phyloP scores from a whole-genome alignment of 2,888 invertebrate genomes.

The Cheilosia vulpina region DNA sequence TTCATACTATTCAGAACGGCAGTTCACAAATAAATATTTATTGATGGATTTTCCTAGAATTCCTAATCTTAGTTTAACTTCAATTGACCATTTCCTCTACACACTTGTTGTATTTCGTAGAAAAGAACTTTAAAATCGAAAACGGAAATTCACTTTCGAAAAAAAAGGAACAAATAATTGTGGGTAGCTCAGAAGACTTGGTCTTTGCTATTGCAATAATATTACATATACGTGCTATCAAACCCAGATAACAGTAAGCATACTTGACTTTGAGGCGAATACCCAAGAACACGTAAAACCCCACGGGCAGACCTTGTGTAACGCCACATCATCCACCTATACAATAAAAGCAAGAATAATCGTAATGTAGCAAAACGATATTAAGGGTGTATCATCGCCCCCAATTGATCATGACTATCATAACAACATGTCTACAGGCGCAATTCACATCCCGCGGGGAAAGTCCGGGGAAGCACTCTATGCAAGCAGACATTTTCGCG shows the following conservation, averaged over 20 bases:
- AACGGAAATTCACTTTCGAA: slow-evolving; percentile 47
- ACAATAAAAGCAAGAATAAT: slow-evolving; percentile 11
- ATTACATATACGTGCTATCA: slow-evolving; percentile 23
- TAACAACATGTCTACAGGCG: slow-evolving; percentile 29
- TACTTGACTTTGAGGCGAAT: slow-evolving; percentile 62
- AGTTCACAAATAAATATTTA: too few relatives aligned
- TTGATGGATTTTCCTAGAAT: slow-evolving; percentile 10
- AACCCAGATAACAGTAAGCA: slow-evolving; percentile 46
- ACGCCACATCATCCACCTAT: slow-evolving; percentile 28
- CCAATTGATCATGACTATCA: slow-evolving; percentile 70
- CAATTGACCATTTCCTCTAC: slow-evolving; percentile 11
- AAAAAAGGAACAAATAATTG: not conserved
- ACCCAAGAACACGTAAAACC: slow-evolving; percentile 60
- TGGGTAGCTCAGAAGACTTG: not conserved
- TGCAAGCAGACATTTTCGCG: slow-evolving; percentile 70
- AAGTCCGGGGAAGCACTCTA: slow-evolving; percentile 40
- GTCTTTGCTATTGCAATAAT: slow-evolving; percentile 27
- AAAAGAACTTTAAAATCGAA: slow-evolving; percentile 13
- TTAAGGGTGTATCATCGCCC: slow-evolving; percentile 72
- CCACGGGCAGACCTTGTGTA: slow-evolving; percentile 70
- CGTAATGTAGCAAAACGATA: slow-evolving; percentile 33
- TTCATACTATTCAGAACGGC: too few relatives aligned
- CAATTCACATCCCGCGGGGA: slow-evolving; percentile 25
- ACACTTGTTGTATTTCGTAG: slow-evolving; percentile 35
- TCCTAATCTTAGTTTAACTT: slow-evolving; percentile 13